Conservation (phyloP, 2,888 invertebrate species). For the Epistrophe eligans region DNA sequence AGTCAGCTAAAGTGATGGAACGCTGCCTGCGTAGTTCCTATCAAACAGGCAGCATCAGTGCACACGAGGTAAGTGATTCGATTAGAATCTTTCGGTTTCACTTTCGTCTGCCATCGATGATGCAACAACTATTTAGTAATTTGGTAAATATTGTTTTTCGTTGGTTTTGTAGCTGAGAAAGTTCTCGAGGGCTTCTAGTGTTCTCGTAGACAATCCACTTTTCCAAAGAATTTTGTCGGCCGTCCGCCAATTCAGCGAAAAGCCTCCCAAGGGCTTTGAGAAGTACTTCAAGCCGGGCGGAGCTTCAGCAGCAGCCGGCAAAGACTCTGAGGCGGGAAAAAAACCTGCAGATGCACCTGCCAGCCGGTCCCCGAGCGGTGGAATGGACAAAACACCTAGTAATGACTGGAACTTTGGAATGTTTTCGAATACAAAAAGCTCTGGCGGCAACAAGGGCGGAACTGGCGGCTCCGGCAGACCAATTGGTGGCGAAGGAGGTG, state of each 20-base stretch:
- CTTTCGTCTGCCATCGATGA: slow-evolving; percentile 51
- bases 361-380: slow-evolving; percentile 81
- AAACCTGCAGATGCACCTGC: slow-evolving; percentile 82
- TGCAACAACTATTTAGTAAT: slow-evolving; percentile 66
- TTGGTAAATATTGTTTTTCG: slow-evolving; percentile 8
- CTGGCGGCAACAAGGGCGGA: slow-evolving; percentile 82
- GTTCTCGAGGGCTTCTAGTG: slow-evolving; percentile 50
- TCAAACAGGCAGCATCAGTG: slow-evolving; percentile 82
- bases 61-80: slow-evolving; percentile 81
- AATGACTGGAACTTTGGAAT: slow-evolving; percentile 87
- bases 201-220: slow-evolving; percentile 78
- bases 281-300: slow-evolving; percentile 92
- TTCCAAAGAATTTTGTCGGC: slow-evolving; percentile 80
- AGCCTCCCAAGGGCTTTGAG: slow-evolving; percentile 96
- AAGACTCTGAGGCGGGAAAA: slow-evolving; percentile 80
- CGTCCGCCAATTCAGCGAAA: slow-evolving; percentile 87
- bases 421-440: slow-evolving; percentile 84
- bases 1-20: slow-evolving; percentile 86
- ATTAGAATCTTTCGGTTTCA: neutral
- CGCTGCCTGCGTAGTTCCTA: slow-evolving; percentile 82
- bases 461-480: slow-evolving; percentile 86
- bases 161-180: slow-evolving; percentile 39
- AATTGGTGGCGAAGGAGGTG: slow-evolving; percentile 87
- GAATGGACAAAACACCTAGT: slow-evolving; percentile 74
- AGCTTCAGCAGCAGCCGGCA: slow-evolving; percentile 79